phyloP scores from a whole-genome alignment of 2,888 invertebrate genomes.

The Tethea ocularis region DNA sequence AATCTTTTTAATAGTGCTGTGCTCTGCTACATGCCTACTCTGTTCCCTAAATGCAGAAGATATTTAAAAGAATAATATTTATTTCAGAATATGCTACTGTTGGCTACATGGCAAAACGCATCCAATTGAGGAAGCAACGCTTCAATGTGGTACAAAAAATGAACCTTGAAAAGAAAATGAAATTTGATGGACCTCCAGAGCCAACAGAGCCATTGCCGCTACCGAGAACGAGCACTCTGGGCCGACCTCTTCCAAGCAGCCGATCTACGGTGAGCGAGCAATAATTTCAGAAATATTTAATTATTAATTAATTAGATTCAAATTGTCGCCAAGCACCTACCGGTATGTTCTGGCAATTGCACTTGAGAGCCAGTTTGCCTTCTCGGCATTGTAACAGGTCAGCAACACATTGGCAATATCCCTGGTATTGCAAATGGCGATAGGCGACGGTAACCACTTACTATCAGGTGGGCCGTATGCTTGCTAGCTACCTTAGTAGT shows the following conservation, averaged over 20 bases:
- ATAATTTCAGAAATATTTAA: neutral
- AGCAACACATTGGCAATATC: too few species aligned
- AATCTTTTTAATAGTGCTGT: neutral
- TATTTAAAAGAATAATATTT: constrained; percentile 15
- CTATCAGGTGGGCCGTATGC: too few species aligned
- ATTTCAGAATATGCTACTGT: constrained; percentile 97
- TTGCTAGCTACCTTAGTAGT: too few species aligned
- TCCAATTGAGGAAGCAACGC: constrained; percentile 97
- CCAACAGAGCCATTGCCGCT: constrained; percentile 83
- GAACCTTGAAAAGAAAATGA: constrained; percentile 94
- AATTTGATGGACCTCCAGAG: constrained; percentile 89
- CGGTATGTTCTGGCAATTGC: too few species aligned
- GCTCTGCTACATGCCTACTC: too few species aligned
- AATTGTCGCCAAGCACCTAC: too few species aligned
- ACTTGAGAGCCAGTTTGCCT: too few species aligned
- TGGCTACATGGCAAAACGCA: constrained; percentile 98
- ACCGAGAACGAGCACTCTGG: constrained; percentile 87
- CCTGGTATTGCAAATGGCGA: too few species aligned
- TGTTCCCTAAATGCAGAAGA: neutral
- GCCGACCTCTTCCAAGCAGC: constrained; percentile 73
- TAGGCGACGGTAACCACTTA: too few species aligned
- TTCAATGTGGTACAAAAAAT: constrained; percentile 95
- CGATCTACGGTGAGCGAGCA: constrained; percentile 66
- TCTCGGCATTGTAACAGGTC: too few species aligned
- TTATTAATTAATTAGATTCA: constrained; percentile 1